Evolutionary conservation across 2,797 vertebrate genomes (phyloP), one percentile per base, ranked within the genome.

Genomic region (Notolabrus celidotus): DNA sequence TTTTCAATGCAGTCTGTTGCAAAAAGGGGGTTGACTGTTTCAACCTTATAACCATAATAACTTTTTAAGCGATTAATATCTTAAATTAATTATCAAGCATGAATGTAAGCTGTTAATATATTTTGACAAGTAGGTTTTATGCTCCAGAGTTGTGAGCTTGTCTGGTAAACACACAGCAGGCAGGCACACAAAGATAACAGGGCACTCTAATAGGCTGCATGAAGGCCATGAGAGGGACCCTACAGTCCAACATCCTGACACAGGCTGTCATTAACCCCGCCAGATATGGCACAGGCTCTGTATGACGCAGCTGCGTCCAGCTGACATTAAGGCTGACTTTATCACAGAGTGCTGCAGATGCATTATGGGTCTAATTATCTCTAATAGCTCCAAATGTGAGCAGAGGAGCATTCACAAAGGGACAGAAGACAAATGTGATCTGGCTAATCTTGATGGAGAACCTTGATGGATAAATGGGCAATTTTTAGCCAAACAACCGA

Each of bases 331-430:
- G 41, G 51, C 19, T 20, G 65, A 60, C 58, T 80, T 62, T 29
- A 74, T 67, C 58, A 58, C 54, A 43, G 14, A 46, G 15, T 31
- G 65, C 52, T 43, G 57, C 70, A 61, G 62, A 75, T 49, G 46
- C 70, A 82, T 67, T 68, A 67, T 39, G 49, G 60, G 51, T 66
- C 22, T 52, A 71, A 75, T 83, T 81, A 74, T 15, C 41, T 74
- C 43, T 72, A 77, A 78, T 66, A 70, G 55, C 52, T 54, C 43
- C 20, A 60, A 46, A 66, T 76, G 12, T 50, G 33, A 67, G 50
- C 10, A 45, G 51, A 68, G 12, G n/a, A 72, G 57, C 58, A 23
- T 36, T 50, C 15, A 47, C 52, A 60, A 20, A 63, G 19, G 20
- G 36, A 45, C 54, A 20, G 7, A 34, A 45, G 1, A 31, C 11